A percentile compares a stretch with the other conserved stretches of the same genome.
Conservation (phyloP, 1,140 invertebrate species). For the Leptopilina boulardi region DNA sequence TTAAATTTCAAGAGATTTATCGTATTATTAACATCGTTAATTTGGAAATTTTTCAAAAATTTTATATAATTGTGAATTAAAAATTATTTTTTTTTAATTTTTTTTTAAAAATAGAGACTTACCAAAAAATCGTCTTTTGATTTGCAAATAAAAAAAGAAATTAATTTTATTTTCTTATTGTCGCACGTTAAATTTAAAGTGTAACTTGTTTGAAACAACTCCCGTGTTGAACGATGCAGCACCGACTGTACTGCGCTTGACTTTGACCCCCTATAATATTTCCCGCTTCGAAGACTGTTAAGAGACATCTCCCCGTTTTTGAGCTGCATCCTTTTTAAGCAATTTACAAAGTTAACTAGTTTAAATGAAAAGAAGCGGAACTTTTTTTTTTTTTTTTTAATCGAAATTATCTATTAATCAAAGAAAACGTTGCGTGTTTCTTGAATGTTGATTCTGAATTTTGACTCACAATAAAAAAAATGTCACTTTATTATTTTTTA, state of each 20-base stretch:
- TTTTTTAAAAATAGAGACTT: background rate
- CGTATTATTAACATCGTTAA: too few species aligned
- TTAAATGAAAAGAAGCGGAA: background rate
- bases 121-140: background rate
- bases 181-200: background rate
- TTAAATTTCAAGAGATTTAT: too few species aligned
- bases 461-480: too few species aligned
- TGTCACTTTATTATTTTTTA: too few species aligned
- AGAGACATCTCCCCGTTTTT: conserved; percentile 28
- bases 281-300: conserved; percentile 21
- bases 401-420: too few species aligned
- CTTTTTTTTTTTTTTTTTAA: background rate
- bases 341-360: conserved; percentile 14
- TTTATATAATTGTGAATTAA: background rate
- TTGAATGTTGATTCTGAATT: too few species aligned
- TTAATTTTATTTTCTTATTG: background rate
- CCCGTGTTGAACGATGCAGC: conserved; percentile 15
- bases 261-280: conserved; percentile 20
- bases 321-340: conserved; percentile 26
- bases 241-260: conserved; percentile 18
- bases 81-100: background rate
- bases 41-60: background rate
- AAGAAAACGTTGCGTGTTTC: too few species aligned
- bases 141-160: background rate
- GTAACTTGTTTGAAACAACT: conserved; percentile 7